Percentiles rank a stretch among this genome's conserved stretches.
These are phyloP conservation scores for Xylota sylvarum DNA, from an alignment of 2,888 invertebrate species.

Conservation along the genomic window DNA sequence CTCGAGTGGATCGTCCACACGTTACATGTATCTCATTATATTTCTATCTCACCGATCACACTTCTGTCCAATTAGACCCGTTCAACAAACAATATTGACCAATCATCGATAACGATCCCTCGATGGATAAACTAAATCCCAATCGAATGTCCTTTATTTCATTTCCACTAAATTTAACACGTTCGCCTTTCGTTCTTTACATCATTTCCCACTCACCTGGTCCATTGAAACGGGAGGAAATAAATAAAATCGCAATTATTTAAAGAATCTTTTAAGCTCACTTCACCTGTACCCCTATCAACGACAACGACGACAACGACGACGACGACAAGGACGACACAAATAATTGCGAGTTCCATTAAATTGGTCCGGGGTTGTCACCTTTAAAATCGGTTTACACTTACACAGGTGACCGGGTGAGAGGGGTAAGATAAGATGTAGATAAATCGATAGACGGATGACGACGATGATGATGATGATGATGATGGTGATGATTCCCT, in stretches of 20 bases:
- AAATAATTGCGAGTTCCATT: slow-evolving; percentile 71
- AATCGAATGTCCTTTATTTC: slow-evolving; percentile 52
- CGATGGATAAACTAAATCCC: neutral
- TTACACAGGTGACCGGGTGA: neutral
- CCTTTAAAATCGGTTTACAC: slow-evolving; percentile 71
- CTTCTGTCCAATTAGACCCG: slow-evolving; percentile 33
- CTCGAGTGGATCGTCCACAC: neutral
- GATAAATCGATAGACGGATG: slow-evolving; percentile 69
- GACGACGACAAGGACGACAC: slow-evolving; percentile 11
- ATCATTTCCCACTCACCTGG: slow-evolving; percentile 36
- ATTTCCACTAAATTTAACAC: slow-evolving; percentile 62
- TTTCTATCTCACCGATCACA: slow-evolving; percentile 43
- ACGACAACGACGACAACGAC: neutral
- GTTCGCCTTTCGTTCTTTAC: slow-evolving; percentile 33
- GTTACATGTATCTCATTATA: slow-evolving; percentile 41
- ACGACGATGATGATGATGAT: slow-evolving; percentile 62
- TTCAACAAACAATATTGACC: slow-evolving; percentile 49
- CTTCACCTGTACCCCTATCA: neutral
- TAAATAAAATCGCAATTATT: slow-evolving; percentile 74
- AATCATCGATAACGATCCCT: slow-evolving; percentile 41
- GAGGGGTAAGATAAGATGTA: neutral
- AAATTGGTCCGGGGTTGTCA: slow-evolving; percentile 57
- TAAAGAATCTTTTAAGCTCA: slow-evolving; percentile 60
- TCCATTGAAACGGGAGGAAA: slow-evolving; percentile 16
- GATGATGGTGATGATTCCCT: slow-evolving; percentile 63